These are phyloP conservation scores for Plectus sambesii DNA, from an alignment of 1,140 invertebrate genomes.

Conservation along the genomic window DNA sequence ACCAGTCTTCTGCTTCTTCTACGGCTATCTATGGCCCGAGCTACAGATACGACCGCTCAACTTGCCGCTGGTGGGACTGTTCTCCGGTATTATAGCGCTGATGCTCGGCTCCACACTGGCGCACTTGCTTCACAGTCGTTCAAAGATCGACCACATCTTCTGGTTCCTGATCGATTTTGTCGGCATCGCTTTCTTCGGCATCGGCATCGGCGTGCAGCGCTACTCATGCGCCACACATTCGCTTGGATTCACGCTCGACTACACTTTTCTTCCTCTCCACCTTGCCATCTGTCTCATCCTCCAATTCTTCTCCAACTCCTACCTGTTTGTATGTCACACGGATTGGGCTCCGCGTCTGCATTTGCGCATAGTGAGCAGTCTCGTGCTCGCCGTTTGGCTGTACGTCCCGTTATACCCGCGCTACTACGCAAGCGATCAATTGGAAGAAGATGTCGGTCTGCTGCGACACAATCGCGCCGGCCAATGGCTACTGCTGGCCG, in stretches of 20 bases:
- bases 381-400: constrained; percentile 27
- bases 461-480: constrained; percentile 25
- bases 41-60: constrained; percentile 16
- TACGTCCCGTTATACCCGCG: constrained; percentile 21
- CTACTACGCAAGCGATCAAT: constrained; percentile 17
- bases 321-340: constrained; percentile 22
- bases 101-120: constrained; percentile 29
- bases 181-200: constrained; percentile 29
- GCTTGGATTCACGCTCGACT: too few relatives aligned
- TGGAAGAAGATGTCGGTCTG: constrained; percentile 16
- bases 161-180: constrained; percentile 33
- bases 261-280: constrained; percentile 16
- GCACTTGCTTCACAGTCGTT: constrained; percentile 33
- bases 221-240: constrained; percentile 24
- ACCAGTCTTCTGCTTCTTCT: constrained; percentile 22
- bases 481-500: constrained; percentile 30
- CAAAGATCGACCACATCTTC: constrained; percentile 28
- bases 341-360: constrained; percentile 23
- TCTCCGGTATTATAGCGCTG: constrained; percentile 22
- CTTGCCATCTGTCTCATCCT: constrained; percentile 23
- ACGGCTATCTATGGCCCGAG: constrained; percentile 26
- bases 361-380: constrained; percentile 20
- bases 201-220: constrained; percentile 30
- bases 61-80: constrained; percentile 21
- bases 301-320: constrained; percentile 24